Conservation (phyloP, 2,113 vertebrate species). For the Psittacus erithacus region DNA sequence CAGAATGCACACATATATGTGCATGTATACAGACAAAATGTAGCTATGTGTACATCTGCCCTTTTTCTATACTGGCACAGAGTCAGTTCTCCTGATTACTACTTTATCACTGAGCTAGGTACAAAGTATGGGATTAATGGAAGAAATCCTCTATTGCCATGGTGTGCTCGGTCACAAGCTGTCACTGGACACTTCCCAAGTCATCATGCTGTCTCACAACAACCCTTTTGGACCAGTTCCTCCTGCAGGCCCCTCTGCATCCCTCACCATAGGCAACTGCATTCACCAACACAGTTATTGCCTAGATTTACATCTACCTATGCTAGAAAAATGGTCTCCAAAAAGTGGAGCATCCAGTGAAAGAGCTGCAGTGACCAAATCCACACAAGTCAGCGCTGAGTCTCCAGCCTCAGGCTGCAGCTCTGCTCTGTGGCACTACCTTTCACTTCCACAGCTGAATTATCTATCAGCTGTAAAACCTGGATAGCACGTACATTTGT, state of each 20-base stretch:
- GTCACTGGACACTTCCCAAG: conserved; percentile 5
- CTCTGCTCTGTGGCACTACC: background rate
- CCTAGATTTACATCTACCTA: background rate
- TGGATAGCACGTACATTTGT: background rate
- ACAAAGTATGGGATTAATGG: background rate
- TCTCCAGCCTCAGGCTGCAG: background rate
- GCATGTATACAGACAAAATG: background rate
- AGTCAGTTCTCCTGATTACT: background rate
- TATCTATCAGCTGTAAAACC: background rate
- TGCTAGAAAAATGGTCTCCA: background rate
- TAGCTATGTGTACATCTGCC: background rate
- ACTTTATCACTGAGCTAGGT: background rate
- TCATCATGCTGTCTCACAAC: background rate
- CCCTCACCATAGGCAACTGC: background rate
- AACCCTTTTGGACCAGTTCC: background rate
- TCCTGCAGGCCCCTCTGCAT: background rate
- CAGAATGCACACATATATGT: background rate
- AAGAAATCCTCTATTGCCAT: background rate
- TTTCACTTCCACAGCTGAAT: background rate
- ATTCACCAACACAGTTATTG: background rate
- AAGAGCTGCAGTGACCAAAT: background rate
- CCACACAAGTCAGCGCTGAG: background rate
- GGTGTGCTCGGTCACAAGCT: background rate
- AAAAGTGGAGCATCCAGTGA: background rate
- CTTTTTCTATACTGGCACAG: background rate